phyloP scores from a whole-genome alignment of 1,140 invertebrate species.

The Anastrepha ludens region DNA sequence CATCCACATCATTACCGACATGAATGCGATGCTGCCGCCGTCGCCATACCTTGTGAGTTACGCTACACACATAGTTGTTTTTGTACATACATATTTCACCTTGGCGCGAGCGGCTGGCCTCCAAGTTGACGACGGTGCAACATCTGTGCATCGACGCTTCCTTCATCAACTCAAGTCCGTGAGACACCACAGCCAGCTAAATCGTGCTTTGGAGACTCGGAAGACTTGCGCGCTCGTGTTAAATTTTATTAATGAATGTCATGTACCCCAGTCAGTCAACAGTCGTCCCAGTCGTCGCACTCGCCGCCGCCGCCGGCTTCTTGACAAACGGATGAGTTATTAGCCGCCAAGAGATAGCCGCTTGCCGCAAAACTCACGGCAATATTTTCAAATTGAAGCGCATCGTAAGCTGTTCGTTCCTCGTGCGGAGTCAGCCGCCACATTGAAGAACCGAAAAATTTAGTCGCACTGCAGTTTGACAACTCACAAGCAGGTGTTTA shows the following conservation, averaged over 20 bases:
- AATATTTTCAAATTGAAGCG: conserved; percentile 36
- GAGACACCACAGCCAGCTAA: neutral
- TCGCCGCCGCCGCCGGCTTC: neutral
- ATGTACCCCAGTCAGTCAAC: conserved; percentile 51
- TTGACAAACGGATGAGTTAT: conserved; percentile 36
- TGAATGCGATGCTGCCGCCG: neutral
- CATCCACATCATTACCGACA: conserved; percentile 31
- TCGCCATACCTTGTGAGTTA: neutral
- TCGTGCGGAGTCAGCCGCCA: neutral
- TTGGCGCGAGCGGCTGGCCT: neutral
- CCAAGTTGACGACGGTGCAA: neutral
- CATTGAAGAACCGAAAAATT: conserved; percentile 6
- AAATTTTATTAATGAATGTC: conserved; percentile 54
- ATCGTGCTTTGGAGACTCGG: neutral
- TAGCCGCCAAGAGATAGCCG: conserved; percentile 14
- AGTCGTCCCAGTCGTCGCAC: conserved; percentile 10
- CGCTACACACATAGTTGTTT: neutral
- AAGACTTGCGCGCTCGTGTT: conserved; percentile 28
- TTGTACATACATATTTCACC: neutral
- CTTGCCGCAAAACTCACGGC: neutral
- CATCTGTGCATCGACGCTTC: neutral
- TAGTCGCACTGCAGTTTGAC: neutral
- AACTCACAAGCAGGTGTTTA: conserved; percentile 16
- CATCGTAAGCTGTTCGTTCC: neutral
- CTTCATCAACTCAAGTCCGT: neutral